A percentile compares a stretch with the other conserved stretches of the same genome.
These are phyloP conservation scores for Neotoma lepida DNA, from an alignment of 2,113 vertebrate species.

Conservation along the genomic window DNA sequence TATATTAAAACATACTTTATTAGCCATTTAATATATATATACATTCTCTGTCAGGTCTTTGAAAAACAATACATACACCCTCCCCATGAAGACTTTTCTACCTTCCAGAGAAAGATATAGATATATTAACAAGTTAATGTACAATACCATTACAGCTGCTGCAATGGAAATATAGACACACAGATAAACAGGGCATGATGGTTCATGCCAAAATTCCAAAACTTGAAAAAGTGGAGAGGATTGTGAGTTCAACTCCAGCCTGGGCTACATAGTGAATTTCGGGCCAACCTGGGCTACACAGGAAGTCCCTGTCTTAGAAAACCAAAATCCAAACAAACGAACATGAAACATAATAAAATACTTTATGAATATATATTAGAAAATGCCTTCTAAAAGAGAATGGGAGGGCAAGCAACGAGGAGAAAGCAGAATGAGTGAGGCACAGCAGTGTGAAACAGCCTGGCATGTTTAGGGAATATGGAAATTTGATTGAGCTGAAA, in stretches of 20 bases:
- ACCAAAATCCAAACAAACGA: neutral
- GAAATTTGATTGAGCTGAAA: slow-evolving; percentile 27
- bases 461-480: slow-evolving; percentile 10
- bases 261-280: neutral
- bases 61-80: neutral
- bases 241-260: neutral
- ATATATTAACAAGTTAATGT: slow-evolving; percentile 24
- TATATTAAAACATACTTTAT: slow-evolving; percentile 18
- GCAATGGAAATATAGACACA: slow-evolving; percentile 6
- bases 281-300: no score
- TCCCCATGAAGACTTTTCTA: neutral
- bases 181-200: neutral
- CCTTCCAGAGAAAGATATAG: neutral
- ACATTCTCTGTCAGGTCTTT: neutral
- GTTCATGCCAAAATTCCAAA: neutral
- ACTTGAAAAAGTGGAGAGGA: neutral
- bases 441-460: neutral
- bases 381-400: slow-evolving; percentile 22
- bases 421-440: neutral
- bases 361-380: neutral
- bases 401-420: neutral
- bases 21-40: neutral
- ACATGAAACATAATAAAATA: neutral
- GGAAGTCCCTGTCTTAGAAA: neutral
- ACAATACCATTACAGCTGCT: neutral